Percentiles rank a stretch among this genome's conserved stretches.
Conservation (phyloP, 2,113 vertebrate genomes). For the Sardina pilchardus region DNA sequence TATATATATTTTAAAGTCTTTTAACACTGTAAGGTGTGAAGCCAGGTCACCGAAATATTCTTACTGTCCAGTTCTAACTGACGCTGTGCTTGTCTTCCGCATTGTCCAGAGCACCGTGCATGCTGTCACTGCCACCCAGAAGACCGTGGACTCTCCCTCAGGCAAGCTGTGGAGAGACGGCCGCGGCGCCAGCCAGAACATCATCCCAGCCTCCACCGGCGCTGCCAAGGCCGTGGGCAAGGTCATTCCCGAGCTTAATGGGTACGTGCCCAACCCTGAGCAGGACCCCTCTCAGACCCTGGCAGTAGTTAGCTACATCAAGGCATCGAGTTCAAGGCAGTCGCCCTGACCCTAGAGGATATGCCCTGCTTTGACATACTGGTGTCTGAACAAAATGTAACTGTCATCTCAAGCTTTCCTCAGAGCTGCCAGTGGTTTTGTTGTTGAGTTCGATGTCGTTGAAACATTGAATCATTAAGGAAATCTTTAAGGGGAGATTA, state of each 20-base stretch:
- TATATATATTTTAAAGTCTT: too few relatives aligned
- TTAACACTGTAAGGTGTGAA: too few relatives aligned
- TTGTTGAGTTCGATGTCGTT: background rate
- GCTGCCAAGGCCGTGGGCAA: slow-evolving; percentile 97
- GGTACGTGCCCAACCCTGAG: slow-evolving; percentile 69
- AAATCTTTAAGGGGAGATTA: background rate
- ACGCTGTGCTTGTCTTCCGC: background rate
- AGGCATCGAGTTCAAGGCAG: background rate
- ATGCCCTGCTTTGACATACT: background rate
- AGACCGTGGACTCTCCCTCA: slow-evolving; percentile 94
- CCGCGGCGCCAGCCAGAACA: slow-evolving; percentile 93
- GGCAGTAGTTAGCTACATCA: background rate
- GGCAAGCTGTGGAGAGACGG: slow-evolving; percentile 95
- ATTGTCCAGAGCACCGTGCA: slow-evolving; percentile 89
- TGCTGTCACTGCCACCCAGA: slow-evolving; percentile 95
- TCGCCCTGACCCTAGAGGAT: background rate
- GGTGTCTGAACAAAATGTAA: background rate
- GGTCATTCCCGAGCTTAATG: slow-evolving; percentile 95
- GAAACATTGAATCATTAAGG: background rate
- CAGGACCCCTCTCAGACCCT: background rate
- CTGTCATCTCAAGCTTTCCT: background rate
- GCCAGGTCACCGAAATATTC: too few relatives aligned
- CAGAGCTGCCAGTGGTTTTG: background rate
- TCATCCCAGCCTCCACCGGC: slow-evolving; percentile 95
- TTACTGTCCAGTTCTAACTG: background rate